Evolutionary conservation across 1,140 invertebrate genomes (phyloP).

Genomic region (Cydia strobilella): DNA sequence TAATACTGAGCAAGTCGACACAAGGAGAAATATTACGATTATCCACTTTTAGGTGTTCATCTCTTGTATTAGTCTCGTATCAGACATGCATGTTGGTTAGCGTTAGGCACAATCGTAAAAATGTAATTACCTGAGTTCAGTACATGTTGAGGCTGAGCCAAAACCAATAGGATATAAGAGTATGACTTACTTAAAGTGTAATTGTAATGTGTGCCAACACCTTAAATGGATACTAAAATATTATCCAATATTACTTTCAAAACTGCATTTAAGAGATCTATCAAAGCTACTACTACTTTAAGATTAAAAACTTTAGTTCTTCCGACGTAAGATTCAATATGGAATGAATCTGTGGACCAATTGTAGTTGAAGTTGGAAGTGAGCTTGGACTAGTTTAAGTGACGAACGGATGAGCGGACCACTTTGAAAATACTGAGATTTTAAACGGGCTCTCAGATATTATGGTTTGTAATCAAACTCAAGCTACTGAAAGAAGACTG

Average conservation of each 20-base stretch:
- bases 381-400: conserved; percentile 6
- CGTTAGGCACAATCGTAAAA: no score
- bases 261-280: conserved; percentile 6
- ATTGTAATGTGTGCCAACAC: no score
- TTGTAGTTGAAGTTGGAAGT: background rate
- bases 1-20: no score
- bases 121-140: no score
- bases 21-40: no score
- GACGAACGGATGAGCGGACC: background rate
- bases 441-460: background rate
- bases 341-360: background rate
- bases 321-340: background rate
- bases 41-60: no score
- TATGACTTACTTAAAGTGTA: no score
- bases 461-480: background rate
- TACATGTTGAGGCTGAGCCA: no score
- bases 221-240: background rate
- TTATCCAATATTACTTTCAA: background rate
- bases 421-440: conserved; percentile 7
- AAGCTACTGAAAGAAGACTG: background rate
- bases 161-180: no score
- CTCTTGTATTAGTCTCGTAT: no score
- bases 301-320: background rate
- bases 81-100: no score
- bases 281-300: background rate